Evolutionary conservation across 2,888 invertebrate species (phyloP).

Genomic region (Hydriomena furcata): DNA sequence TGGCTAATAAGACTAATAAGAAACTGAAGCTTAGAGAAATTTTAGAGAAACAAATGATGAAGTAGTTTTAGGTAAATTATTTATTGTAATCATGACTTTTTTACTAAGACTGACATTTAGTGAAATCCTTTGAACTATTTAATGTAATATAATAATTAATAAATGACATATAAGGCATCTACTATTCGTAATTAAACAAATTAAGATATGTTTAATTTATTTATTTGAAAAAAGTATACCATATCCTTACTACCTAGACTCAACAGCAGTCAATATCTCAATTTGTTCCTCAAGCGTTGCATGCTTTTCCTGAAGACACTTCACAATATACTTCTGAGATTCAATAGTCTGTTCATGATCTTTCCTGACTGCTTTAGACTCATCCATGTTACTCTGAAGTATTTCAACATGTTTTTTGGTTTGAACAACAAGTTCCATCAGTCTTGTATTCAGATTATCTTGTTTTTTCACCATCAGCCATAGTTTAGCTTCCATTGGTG

Average conservation of each 20-base stretch:
- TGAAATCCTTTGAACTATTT: not conserved
- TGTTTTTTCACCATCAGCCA: conserved; percentile 74
- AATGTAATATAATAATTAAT: not conserved
- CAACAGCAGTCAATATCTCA: conserved; percentile 72
- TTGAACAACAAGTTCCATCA: conserved; percentile 58
- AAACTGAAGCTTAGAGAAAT: conserved; percentile 69
- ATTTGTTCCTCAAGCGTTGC: conserved; percentile 75
- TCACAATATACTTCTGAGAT: conserved; percentile 68
- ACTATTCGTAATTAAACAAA: too few species aligned
- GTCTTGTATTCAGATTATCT: conserved; percentile 62
- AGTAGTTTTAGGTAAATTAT: conserved; percentile 42
- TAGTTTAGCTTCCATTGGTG: conserved; percentile 60
- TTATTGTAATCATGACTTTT: conserved; percentile 29
- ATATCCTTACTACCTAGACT: conserved; percentile 53
- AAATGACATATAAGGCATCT: too few species aligned
- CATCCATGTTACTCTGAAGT: conserved; percentile 58
- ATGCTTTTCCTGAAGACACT: conserved; percentile 74
- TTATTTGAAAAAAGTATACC: conserved; percentile 4
- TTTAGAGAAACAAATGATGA: conserved; percentile 66
- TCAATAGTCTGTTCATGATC: conserved; percentile 64
- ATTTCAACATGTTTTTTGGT: conserved; percentile 64
- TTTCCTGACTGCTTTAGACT: conserved; percentile 49
- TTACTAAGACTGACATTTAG: conserved; percentile 39
- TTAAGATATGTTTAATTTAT: not conserved
- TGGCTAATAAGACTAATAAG: conserved; percentile 71